Conservation (phyloP, 2,113 vertebrate genomes). For the Megaptera novaeangliae region DNA sequence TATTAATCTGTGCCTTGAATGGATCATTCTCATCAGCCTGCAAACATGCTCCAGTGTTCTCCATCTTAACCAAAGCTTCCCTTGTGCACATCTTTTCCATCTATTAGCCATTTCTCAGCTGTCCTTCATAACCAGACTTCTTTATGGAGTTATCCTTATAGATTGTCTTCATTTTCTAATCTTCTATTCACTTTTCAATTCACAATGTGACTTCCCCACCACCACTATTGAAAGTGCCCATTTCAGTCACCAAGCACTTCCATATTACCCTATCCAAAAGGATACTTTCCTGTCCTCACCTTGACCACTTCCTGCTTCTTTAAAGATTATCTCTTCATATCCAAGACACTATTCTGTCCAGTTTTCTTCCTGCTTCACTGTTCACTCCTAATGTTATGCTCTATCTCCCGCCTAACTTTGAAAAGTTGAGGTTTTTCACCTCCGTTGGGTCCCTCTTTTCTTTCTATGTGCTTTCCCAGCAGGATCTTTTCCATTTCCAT, state of each 20-base stretch:
- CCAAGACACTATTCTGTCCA: background rate
- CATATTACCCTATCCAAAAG: background rate
- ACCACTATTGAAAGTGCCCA: background rate
- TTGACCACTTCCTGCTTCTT: background rate
- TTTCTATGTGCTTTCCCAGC: background rate
- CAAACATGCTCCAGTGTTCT: background rate
- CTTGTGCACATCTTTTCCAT: background rate
- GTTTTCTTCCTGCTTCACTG: background rate
- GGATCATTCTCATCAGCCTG: background rate
- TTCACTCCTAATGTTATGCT: background rate
- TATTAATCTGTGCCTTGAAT: background rate
- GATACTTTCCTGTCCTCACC: background rate
- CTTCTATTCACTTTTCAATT: background rate
- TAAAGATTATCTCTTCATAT: background rate
- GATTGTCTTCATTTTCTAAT: background rate
- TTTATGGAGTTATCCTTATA: background rate
- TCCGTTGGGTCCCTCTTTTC: background rate
- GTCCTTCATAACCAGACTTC: background rate
- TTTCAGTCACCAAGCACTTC: background rate
- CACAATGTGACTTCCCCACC: background rate
- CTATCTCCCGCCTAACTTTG: background rate
- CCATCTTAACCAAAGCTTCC: background rate
- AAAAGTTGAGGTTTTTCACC: background rate
- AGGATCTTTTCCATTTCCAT: background rate
- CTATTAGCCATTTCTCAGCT: background rate